phyloP scores from a whole-genome alignment of 2,888 invertebrate genomes.

The Icerya purchasi region DNA sequence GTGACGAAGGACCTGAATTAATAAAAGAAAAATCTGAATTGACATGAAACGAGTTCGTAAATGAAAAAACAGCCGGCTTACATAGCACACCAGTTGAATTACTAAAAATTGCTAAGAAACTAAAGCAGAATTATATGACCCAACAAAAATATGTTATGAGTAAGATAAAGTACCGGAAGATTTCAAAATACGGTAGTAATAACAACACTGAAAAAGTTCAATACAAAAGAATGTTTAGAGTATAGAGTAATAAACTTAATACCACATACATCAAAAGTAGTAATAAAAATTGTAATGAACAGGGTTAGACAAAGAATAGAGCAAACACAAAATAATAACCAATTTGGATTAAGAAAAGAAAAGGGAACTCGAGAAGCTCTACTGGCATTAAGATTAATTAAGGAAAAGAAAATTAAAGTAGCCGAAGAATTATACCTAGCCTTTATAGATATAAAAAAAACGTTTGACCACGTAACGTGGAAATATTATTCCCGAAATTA shows the following conservation, averaged over 20 bases:
- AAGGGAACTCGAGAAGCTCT: neutral
- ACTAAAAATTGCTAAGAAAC: no score
- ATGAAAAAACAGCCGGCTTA: no score
- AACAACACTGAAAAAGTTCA: no score
- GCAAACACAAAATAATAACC: neutral
- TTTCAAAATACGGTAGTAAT: no score
- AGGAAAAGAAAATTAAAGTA: neutral
- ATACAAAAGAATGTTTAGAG: neutral
- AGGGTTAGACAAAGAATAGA: neutral
- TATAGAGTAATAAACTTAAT: neutral
- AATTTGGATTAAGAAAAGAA: neutral
- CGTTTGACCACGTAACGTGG: neutral
- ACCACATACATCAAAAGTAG: neutral
- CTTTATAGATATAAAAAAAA: neutral
- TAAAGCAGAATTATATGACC: no score
- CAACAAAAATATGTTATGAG: no score
- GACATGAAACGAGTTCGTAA: no score
- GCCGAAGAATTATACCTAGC: neutral
- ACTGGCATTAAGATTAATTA: neutral
- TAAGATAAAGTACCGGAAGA: no score
- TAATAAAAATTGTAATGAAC: neutral
- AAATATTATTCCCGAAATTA: neutral
- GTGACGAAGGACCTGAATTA: no score
- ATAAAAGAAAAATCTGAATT: no score
- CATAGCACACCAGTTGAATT: no score